A percentile compares a stretch with the other conserved stretches of the same genome.
Evolutionary conservation across 2,888 invertebrate genomes (phyloP).

Genomic region (Erebia aethiops): DNA sequence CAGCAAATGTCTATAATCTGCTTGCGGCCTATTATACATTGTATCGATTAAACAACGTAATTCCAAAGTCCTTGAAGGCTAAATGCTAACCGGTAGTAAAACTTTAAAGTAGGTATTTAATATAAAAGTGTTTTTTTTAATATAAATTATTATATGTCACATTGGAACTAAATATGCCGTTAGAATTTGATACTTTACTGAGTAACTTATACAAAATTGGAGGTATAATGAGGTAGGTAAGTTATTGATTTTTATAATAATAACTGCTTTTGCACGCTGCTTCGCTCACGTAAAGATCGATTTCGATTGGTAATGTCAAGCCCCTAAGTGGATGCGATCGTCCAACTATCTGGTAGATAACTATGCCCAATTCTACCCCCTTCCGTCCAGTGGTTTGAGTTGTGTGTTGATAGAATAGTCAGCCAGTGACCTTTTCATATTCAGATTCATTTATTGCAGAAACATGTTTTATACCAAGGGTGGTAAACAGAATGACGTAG

Average conservation of each 20-base stretch:
- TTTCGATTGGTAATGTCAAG: too few species aligned
- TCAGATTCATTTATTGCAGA: too few species aligned
- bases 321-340: too few species aligned
- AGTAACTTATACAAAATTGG: background rate
- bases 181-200: background rate
- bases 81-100: slow-evolving; percentile 21
- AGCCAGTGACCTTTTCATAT: too few species aligned
- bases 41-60: slow-evolving; percentile 24
- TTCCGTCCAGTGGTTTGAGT: too few species aligned
- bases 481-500: too few species aligned
- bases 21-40: background rate
- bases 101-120: background rate
- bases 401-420: too few species aligned
- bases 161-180: background rate
- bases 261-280: background rate
- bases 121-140: background rate
- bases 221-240: background rate
- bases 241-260: background rate
- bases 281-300: too few species aligned
- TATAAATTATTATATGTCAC: background rate
- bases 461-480: too few species aligned
- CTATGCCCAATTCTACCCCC: too few species aligned
- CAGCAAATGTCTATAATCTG: background rate
- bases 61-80: slow-evolving; percentile 18
- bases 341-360: too few species aligned